Base-by-base conservation (phyloP, 1,140 invertebrate genomes). In the Prorops nasuta region DNA sequence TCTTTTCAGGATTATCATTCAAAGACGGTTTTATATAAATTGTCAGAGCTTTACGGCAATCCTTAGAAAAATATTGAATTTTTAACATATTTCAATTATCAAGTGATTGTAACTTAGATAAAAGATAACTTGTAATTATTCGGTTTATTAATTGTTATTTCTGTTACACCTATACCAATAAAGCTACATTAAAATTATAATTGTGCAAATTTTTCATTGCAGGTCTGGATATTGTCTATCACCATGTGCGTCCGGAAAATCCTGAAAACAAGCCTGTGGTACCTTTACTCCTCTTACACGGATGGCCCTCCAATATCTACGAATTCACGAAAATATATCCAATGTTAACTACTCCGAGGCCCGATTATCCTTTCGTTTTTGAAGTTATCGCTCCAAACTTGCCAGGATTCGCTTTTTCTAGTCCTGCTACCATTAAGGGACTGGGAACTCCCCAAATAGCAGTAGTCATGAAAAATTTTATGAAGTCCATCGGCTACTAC, bases 371-470 rank as follows among this genome's bases (percentile, higher is more conserved):
- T 54, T 85, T 89, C 59, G 87, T 86, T 1, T 88, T 93, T 58
- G 90, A 94, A 72, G 75, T 94, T 1, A 81, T 95, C 15, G 83
- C 83, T 4, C 89, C 90, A 2, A 91, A 89, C 32, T 74, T 93
- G 39, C 91, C 91, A 4, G 92, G 92, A 7, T 95, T 87, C 76
- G 91, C 89, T 28, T 94, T 86, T 70, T 94, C 91, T 2, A 82
- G 90, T 62, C 80, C 79, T 0, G 74, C 87, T 2, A 63, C 78
- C 0, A 79, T 82, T 58, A 81, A 82, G 8, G 87, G 87, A 1
- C 66, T 90, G 1, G 83, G 83, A 18, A 63, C 79, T 1, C 59
- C 81, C 8, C 80, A 90, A 66, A 81, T 86, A 9, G 85, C 83
- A 0, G 79, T 89, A 0, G 77, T 94, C n/a, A 81, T 94, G 67